A percentile compares a stretch with the other conserved stretches of the same genome.
These are phyloP conservation scores for Dendrocopos noguchii DNA, from an alignment of 2,113 vertebrate genomes.

Conservation along the genomic window DNA sequence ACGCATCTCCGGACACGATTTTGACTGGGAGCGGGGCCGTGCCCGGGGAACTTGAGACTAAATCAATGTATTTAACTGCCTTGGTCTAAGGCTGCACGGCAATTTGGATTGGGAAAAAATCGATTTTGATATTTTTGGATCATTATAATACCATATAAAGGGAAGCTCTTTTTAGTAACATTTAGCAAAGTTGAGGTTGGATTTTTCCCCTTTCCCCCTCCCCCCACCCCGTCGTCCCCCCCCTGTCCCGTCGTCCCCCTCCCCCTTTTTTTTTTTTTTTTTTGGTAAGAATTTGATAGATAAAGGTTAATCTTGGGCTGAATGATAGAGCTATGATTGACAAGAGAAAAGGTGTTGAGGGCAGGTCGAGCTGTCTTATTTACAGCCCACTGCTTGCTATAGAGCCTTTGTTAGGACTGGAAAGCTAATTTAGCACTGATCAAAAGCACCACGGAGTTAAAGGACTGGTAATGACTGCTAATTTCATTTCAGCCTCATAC, in stretches of 20 bases:
- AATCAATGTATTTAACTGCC: not conserved
- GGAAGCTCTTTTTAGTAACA: slow-evolving; percentile 33
- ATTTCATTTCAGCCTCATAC: slow-evolving; percentile 87
- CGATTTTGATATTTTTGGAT: slow-evolving; percentile 55
- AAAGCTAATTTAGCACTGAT: slow-evolving; percentile 88
- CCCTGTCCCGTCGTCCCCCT: too few relatives aligned
- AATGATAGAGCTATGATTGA: slow-evolving; percentile 84
- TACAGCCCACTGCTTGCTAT: slow-evolving; percentile 85
- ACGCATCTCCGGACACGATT: not conserved
- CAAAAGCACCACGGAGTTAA: slow-evolving; percentile 88
- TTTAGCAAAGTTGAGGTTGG: slow-evolving; percentile 50
- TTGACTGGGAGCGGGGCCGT: not conserved
- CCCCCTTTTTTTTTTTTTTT: not conserved
- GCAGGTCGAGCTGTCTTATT: slow-evolving; percentile 86
- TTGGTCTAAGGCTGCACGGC: not conserved
- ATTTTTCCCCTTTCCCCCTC: not conserved
- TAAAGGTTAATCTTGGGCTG: slow-evolving; percentile 84
- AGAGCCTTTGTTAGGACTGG: slow-evolving; percentile 85
- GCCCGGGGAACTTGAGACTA: not conserved
- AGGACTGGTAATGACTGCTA: slow-evolving; percentile 89
- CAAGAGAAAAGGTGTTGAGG: slow-evolving; percentile 85
- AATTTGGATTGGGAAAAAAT: slow-evolving; percentile 40
- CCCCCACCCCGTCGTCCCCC: too few relatives aligned
- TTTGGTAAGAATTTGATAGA: slow-evolving; percentile 71
- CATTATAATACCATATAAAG: slow-evolving; percentile 56